phyloP scores from a whole-genome alignment of 2,888 invertebrate genomes.

The Synanthedon vespiformis region DNA sequence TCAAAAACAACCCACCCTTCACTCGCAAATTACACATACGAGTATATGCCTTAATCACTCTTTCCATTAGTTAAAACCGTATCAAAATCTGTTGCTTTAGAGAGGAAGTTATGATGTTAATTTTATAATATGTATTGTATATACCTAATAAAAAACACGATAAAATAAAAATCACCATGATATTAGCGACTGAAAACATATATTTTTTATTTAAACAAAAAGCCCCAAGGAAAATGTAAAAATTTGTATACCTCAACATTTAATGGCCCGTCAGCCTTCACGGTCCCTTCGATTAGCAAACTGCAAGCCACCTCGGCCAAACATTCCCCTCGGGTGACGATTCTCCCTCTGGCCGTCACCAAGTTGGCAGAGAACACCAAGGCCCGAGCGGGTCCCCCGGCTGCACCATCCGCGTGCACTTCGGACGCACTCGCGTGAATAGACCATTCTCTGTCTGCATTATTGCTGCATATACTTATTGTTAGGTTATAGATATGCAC shows the following conservation, averaged over 20 bases:
- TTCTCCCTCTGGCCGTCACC: slow-evolving; percentile 73
- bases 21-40: too few species aligned
- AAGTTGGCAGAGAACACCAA: slow-evolving; percentile 80
- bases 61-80: too few species aligned
- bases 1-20: too few species aligned
- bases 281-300: slow-evolving; percentile 79
- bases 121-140: too few species aligned
- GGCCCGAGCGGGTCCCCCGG: slow-evolving; percentile 75
- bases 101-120: too few species aligned
- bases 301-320: slow-evolving; percentile 81
- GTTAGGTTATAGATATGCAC: slow-evolving; percentile 82
- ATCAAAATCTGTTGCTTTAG: too few species aligned
- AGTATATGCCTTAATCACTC: too few species aligned
- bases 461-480: slow-evolving; percentile 37
- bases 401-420: slow-evolving; percentile 78
- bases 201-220: too few species aligned
- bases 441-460: slow-evolving; percentile 75
- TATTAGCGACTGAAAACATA: too few species aligned
- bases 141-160: too few species aligned
- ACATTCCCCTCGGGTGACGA: slow-evolving; percentile 68
- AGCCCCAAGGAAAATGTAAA: too few species aligned
- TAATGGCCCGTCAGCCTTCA: slow-evolving; percentile 86
- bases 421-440: slow-evolving; percentile 78
- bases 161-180: too few species aligned
- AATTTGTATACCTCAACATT: slow-evolving; percentile 77